Base-by-base conservation (phyloP, 2,797 vertebrate species). In the Macrochelys suwanniensis region DNA sequence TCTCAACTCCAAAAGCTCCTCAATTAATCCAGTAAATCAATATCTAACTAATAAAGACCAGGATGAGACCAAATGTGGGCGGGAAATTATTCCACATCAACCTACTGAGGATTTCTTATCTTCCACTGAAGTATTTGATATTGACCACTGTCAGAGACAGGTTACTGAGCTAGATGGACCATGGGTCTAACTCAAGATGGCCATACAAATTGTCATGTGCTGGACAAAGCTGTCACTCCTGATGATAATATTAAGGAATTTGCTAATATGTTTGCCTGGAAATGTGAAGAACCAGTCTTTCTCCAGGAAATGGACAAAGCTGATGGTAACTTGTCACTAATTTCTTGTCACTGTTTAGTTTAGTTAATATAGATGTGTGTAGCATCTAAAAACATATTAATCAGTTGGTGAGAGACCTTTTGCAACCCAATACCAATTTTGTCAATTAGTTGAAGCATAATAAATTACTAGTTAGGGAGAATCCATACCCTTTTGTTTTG, bases 361-460 rank as follows among this genome's bases (percentile, higher is more conserved):
- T 19, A 37, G 61, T 68, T 78, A 17, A 2, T 74, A 65, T 10
- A 5, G 5, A 2, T 15, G 9, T 79, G 13, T 77, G 19, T 1
- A 11, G 7, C 82, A 15, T 56, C 42, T 84, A 83, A 89, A 89
- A 87, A n/a, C 26, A 33, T 28, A 89, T 42, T 12, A 51, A 8
- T 10, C 81, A 2, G 21, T 42, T 37, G 23, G 12, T 2, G 68
- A n/a, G 2, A 65, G 86, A 80, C 78, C 33, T 7, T 91, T 0
- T 0, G 0, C 13, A 80, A 26, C 7, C 23, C 16, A 45, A 61
- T 89, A 51, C 0, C 0, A 2, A 49, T 89, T 91, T 56, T 83
- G 3, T 37, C 50, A 8, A 7, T 77, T 80, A 77, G 16, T 6
- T 86, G 45, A 50, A 51, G 31, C 49, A 51, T 50, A 50, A 50